phyloP scores from a whole-genome alignment of 1,140 invertebrate genomes.

The Parasteatoda tepidariorum region DNA sequence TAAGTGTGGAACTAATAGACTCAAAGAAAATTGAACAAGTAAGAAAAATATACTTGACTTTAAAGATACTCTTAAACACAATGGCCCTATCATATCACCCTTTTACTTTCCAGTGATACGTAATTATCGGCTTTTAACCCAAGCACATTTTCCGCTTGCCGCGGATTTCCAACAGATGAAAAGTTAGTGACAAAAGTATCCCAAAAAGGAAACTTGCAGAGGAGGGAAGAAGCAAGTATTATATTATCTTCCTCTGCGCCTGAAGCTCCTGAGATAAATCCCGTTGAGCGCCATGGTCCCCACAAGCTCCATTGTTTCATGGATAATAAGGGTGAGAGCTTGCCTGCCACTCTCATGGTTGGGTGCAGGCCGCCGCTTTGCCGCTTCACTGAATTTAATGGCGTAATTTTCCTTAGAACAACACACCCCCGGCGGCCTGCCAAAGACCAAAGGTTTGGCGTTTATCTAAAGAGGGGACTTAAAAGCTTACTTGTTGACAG shows the following conservation, averaged over 20 bases:
- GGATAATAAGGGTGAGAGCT: constrained; percentile 52
- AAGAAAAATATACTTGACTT: constrained; percentile 4
- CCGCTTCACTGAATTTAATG: constrained; percentile 53
- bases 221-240: constrained; percentile 25
- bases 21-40: too few species aligned
- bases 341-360: constrained; percentile 51
- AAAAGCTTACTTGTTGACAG: constrained; percentile 59
- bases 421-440: constrained; percentile 44
- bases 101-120: constrained; percentile 43
- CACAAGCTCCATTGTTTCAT: constrained; percentile 50
- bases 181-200: constrained; percentile 51
- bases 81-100: constrained; percentile 2
- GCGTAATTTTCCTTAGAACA: constrained; percentile 59
- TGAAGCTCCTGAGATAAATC: constrained; percentile 50
- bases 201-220: constrained; percentile 41
- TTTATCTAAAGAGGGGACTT: constrained; percentile 58
- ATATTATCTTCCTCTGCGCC: constrained; percentile 42
- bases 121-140: constrained; percentile 57
- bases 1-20: constrained; percentile 18
- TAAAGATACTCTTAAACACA: constrained; percentile 25
- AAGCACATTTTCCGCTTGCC: constrained; percentile 43
- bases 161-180: constrained; percentile 44
- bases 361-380: constrained; percentile 46
- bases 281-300: not conserved
- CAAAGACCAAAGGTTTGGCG: constrained; percentile 43